These are phyloP conservation scores for Phrynocephalus versicolor DNA, from an alignment of 2,113 vertebrate genomes.

Conservation along the genomic window DNA sequence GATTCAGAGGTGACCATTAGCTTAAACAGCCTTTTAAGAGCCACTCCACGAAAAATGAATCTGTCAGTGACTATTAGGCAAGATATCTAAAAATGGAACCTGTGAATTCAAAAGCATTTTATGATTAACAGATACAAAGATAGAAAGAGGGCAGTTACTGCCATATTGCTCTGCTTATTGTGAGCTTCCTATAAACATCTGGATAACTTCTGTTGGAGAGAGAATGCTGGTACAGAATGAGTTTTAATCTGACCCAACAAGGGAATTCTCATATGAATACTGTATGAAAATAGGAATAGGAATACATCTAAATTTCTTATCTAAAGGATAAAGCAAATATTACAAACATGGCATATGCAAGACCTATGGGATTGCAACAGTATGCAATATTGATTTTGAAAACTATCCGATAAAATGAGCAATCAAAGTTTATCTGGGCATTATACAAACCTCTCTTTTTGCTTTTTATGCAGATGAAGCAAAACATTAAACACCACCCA, in stretches of 20 bases:
- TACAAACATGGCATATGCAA: background rate
- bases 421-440: background rate
- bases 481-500: background rate
- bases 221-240: background rate
- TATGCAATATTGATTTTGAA: background rate
- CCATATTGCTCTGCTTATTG: background rate
- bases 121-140: background rate
- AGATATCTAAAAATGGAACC: background rate
- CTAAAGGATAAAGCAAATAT: background rate
- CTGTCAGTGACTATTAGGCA: background rate
- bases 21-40: background rate
- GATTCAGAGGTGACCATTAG: background rate
- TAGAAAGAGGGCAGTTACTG: background rate
- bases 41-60: background rate
- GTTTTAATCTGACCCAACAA: background rate
- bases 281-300: no score
- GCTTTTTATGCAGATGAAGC: background rate
- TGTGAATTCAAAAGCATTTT: slow-evolving; percentile 24
- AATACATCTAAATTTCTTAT: slow-evolving; percentile 43
- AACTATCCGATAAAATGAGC: background rate
- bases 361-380: background rate
- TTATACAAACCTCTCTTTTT: background rate
- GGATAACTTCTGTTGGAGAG: background rate
- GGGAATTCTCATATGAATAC: slow-evolving; percentile 6
- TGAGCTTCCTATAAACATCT: background rate